Conservation (phyloP, 2,113 vertebrate species). For the Poecilia latipinna region DNA sequence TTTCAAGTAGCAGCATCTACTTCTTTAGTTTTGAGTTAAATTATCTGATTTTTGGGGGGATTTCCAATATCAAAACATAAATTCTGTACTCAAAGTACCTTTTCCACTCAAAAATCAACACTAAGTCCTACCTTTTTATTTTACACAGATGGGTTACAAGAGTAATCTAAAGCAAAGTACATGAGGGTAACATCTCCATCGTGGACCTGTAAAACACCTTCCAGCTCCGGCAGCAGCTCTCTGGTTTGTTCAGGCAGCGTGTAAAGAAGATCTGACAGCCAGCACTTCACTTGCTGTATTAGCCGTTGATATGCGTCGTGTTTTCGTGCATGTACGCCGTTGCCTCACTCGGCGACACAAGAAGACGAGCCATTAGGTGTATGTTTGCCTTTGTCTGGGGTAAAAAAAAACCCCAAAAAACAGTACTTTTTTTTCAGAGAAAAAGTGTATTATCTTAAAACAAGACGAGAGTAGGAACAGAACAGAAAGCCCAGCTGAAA, state of each 20-base stretch:
- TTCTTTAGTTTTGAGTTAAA: not conserved
- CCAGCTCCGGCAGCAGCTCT: constrained; percentile 7
- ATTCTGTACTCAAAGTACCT: too few relatives aligned
- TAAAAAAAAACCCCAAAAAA: not conserved
- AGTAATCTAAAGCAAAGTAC: constrained; percentile 24
- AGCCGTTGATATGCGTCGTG: constrained; percentile 44
- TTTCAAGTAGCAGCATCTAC: not conserved
- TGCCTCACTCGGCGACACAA: constrained; percentile 25
- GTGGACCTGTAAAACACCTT: constrained; percentile 46
- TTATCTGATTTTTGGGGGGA: not conserved
- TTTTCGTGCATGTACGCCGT: constrained; percentile 40
- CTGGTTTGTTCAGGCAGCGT: constrained; percentile 22
- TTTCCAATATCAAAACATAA: not conserved
- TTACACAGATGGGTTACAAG: not conserved
- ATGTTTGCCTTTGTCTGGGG: not conserved
- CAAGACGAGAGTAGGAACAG: not conserved
- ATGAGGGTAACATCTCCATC: constrained; percentile 15
- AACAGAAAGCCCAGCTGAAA: not conserved
- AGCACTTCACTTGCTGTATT: constrained; percentile 41
- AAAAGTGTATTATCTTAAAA: not conserved
- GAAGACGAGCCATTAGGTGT: constrained; percentile 23
- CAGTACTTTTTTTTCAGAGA: not conserved
- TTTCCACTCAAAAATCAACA: not conserved
- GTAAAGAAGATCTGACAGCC: constrained; percentile 63
- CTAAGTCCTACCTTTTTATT: not conserved